Evolutionary conservation across 2,797 vertebrate species (phyloP), one percentile per base, ranked within the genome.

Genomic region (Clarias platycephalus): DNA sequence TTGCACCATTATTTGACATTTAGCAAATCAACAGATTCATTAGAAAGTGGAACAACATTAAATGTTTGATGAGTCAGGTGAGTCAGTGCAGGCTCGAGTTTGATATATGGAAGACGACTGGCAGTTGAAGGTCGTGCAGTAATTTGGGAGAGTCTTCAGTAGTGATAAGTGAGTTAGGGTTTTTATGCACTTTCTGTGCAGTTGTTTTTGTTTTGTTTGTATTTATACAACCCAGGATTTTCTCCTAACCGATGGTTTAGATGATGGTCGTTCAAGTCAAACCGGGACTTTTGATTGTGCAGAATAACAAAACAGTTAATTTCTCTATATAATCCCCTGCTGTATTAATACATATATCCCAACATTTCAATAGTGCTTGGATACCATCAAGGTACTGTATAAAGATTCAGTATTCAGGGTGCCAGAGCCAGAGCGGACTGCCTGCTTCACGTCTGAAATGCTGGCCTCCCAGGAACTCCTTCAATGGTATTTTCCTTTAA

Each of bases 91-190:
- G 75, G 75, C 55, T 60, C 7, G 28, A 77, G 76, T 40, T 40
- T 78, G 58, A 78, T 60, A 22, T 22, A 60, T 37, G 13, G 57
- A 16, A 60, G 26, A 22, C 20, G 40, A 62, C 76, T 62, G 76
- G 76, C 76, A 40, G 57, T n/a, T 78, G 24, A 78, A 78, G 76
- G 76, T 78, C 75, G 62, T n/a, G 20, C 34, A 62, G 31, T 62
- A 62, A 40, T 79, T 58, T 77, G 74, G 28, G 18, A 34, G 74
- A n/a, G 68, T n/a, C 49, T 75, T 57, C 15, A 57, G 26, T 9
- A n/a, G 76, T 79, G 63, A 79, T 63, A 26, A n/a, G 22, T 40
- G 34, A 78, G 13, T 62, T 55, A 8, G 20, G 31, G 3, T 57
- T 57, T 55, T 44, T 24, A 77, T 77, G 2, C 7, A 24, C 55